These are phyloP conservation scores for Hemiprocne comata DNA, from an alignment of 2,113 vertebrate genomes.

Conservation along the genomic window DNA sequence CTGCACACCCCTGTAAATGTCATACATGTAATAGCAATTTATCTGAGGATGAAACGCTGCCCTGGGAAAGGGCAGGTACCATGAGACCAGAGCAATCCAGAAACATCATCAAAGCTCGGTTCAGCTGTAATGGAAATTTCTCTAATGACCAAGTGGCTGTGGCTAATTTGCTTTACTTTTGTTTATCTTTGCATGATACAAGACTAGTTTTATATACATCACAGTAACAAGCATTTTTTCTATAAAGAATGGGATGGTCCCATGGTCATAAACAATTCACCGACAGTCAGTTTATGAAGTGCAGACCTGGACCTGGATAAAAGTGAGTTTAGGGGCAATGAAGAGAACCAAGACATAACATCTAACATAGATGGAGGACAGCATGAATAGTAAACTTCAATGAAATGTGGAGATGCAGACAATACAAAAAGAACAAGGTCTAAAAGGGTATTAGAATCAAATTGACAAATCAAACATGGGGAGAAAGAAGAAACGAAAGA, in stretches of 20 bases:
- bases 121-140: neutral
- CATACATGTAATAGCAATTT: neutral
- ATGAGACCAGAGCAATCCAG: neutral
- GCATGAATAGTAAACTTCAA: neutral
- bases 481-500: neutral
- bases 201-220: neutral
- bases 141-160: neutral
- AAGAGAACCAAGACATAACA: neutral
- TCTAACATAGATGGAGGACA: neutral
- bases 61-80: neutral
- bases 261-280: neutral
- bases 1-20: neutral
- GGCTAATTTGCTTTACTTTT: neutral
- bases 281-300: neutral
- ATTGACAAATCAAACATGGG: rapidly evolving
- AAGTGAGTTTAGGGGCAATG: neutral
- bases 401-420: neutral
- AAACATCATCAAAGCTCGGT: neutral
- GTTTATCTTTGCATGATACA: neutral
- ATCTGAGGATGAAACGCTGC: neutral
- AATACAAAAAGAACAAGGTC: neutral
- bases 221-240: neutral
- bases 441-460: neutral
- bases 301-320: neutral
- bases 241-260: neutral